phyloP scores from a whole-genome alignment of 2,888 invertebrate species.

The Dascillus cervinus region DNA sequence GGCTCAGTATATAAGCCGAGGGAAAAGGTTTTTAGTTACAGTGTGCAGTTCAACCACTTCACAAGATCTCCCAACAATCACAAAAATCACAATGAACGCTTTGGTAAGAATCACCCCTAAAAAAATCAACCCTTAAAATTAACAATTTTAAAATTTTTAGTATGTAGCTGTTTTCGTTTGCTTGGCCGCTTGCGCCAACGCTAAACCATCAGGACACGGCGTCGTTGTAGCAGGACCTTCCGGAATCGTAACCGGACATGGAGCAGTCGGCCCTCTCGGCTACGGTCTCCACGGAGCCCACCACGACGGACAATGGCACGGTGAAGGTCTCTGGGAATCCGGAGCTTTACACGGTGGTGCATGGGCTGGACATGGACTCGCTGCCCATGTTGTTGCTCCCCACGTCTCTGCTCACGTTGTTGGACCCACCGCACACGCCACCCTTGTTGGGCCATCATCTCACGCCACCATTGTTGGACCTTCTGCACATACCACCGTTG shows the following conservation, averaged over 20 bases:
- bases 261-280: constrained; percentile 6
- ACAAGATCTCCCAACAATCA: no score
- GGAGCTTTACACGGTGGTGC: constrained; percentile 13
- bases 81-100: no score
- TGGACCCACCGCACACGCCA: no score
- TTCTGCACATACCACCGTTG: constrained; percentile 7
- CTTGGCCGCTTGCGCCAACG: no score
- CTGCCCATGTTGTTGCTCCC: constrained; percentile 5
- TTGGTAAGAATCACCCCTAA: no score
- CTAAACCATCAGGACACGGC: constrained; percentile 21
- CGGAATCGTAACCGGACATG: constrained; percentile 19
- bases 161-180: no score
- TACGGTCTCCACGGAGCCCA: constrained; percentile 8
- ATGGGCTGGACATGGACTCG: constrained; percentile 13
- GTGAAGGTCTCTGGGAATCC: constrained; percentile 15
- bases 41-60: no score
- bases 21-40: no score
- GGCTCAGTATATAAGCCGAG: no score
- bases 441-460: constrained; percentile 1
- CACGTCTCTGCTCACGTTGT: constrained; percentile 8
- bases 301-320: constrained; percentile 15
- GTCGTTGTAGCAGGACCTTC: constrained; percentile 15
- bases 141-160: no score
- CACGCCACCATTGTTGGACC: constrained; percentile 5
- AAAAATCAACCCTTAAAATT: no score